These are phyloP conservation scores for Apamea crenata DNA, from an alignment of 2,888 invertebrate genomes.

Conservation along the genomic window DNA sequence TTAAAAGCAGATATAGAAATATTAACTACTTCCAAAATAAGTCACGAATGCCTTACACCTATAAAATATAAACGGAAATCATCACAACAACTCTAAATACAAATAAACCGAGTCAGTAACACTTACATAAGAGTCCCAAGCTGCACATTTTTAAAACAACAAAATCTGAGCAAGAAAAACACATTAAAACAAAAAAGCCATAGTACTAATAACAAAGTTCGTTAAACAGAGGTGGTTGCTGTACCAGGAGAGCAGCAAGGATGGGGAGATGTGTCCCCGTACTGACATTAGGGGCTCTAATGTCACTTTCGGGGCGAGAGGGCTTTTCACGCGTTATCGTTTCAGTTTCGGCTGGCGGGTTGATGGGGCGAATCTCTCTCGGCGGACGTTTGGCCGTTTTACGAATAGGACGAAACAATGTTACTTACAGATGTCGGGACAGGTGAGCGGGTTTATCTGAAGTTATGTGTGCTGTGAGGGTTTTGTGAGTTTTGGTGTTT, in stretches of 20 bases:
- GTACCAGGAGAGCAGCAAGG: slow-evolving; percentile 65
- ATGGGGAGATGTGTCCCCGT: slow-evolving; percentile 71
- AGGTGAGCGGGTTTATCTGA: slow-evolving; percentile 33
- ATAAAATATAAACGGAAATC: slow-evolving; percentile 3
- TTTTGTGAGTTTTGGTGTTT: background rate
- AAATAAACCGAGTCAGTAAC: slow-evolving; percentile 31
- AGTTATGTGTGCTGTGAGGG: background rate
- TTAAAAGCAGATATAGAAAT: slow-evolving; percentile 7
- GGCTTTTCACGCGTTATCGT: slow-evolving; percentile 70
- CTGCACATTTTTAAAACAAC: slow-evolving; percentile 55
- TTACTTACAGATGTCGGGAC: slow-evolving; percentile 48
- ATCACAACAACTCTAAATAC: slow-evolving; percentile 45
- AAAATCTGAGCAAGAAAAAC: slow-evolving; percentile 66
- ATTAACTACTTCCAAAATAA: background rate
- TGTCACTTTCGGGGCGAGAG: slow-evolving; percentile 66
- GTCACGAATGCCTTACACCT: background rate
- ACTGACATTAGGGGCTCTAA: slow-evolving; percentile 67
- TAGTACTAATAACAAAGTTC: slow-evolving; percentile 70
- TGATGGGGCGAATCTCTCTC: slow-evolving; percentile 68
- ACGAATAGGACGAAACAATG: slow-evolving; percentile 54
- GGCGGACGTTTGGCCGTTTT: slow-evolving; percentile 60
- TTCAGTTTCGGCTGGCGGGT: slow-evolving; percentile 59
- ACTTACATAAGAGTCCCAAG: slow-evolving; percentile 49
- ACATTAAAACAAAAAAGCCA: slow-evolving; percentile 69
- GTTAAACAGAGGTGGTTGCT: slow-evolving; percentile 67